Conservation (phyloP, 2,888 invertebrate species). For the Hirtodrosophila alboralis region DNA sequence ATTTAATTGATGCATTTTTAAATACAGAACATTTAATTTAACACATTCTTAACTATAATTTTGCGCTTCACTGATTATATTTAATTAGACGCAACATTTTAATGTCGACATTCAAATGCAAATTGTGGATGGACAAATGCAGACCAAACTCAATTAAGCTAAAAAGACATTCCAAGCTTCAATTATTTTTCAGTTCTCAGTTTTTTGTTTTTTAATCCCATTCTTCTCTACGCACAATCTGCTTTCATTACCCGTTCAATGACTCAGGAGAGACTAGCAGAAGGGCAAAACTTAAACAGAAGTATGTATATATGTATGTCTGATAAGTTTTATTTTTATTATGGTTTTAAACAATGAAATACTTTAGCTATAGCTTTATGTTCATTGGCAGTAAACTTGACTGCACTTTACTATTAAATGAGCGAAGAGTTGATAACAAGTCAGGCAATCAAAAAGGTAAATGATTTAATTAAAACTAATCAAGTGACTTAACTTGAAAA, state of each 20-base stretch:
- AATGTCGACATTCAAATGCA: constrained; percentile 29
- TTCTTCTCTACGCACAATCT: constrained; percentile 7
- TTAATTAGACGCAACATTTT: constrained; percentile 28
- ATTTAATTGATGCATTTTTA: too few relatives aligned
- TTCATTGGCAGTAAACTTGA: constrained; percentile 1
- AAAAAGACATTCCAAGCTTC: constrained; percentile 10
- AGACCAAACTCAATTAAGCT: constrained; percentile 12
- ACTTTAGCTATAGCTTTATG: constrained; percentile 13
- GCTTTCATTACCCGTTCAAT: not conserved
- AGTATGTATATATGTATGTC: too few relatives aligned
- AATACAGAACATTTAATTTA: not conserved
- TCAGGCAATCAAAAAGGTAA: not conserved
- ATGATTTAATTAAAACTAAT: constrained; percentile 13
- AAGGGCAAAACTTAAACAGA: not conserved
- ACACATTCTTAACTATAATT: constrained; percentile 1
- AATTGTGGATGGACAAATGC: constrained; percentile 11
- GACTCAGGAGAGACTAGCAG: too few relatives aligned
- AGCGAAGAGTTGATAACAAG: constrained; percentile 1
- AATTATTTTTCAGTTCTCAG: too few relatives aligned
- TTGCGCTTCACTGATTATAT: constrained; percentile 19
- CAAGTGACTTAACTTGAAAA: not conserved
- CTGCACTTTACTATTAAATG: not conserved
- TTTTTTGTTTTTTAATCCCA: too few relatives aligned
- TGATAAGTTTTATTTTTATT: constrained; percentile 30
- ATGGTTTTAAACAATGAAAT: constrained; percentile 13